Evolutionary conservation across 2,113 vertebrate species (phyloP), one percentile per base, ranked within the genome.

Genomic region (Penelope pileata): DNA sequence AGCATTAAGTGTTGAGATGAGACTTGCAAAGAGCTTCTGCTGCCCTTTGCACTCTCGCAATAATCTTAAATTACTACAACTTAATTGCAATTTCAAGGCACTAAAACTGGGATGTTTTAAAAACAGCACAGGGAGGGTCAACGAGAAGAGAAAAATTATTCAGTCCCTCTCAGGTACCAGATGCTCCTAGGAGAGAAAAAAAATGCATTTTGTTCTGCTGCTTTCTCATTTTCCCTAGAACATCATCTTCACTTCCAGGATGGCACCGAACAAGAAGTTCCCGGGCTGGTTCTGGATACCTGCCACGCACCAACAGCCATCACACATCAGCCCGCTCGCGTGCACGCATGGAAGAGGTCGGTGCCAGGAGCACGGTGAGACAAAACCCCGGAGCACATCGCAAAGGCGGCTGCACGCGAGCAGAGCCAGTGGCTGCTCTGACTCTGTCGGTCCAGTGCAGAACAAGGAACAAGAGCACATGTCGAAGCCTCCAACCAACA

Each of bases 61-160:
- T 96, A 96, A 97, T 96, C 97, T 97, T 97, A 97, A 97, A 98
- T 97, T 97, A 97, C 91, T 91, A 91, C 93, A 96, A 96, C 86
- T 91, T 98, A 97, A 98, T 85, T 94, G 95, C 97, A 96, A 96
- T 96, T 97, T 92, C 96, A 92, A 97, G 97, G 95, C 93, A 97
- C 88, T 96, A 92, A 96, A 97, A 96, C 12, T 45, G 64, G 95
- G 92, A 95, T 90, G 63, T 86, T 90, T 94, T 83, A 66, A 93
- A 90, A 96, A 94, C 59, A 91, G 78, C 78, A 59, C 60, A 54
- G 75, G 32, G 74, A 95, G 63, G 74, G 77, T 91, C 91, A 81
- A 29, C 1, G 22, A 72, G 74, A 86, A 38, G 66, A 91, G 83
- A 81, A 95, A 92, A 91, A 89, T 86, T 84, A 96, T 86, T 96